phyloP scores from a whole-genome alignment of 2,888 invertebrate genomes.

The Sarcophaga carnaria region DNA sequence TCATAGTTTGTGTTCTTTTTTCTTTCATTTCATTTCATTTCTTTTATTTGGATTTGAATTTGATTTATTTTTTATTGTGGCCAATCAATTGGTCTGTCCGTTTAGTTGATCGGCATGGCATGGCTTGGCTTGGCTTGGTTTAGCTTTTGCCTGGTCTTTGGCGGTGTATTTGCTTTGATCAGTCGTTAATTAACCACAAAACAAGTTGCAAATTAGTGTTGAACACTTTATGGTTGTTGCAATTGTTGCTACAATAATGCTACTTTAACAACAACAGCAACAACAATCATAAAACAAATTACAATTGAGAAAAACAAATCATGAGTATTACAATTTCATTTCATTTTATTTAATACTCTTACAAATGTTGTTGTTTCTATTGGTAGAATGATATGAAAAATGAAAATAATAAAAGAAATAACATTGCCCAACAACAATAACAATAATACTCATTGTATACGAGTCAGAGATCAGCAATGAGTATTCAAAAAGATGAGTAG shows the following conservation, averaged over 20 bases:
- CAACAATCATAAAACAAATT: too few species aligned
- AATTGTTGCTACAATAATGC: constrained; percentile 49
- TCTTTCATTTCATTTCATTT: too few species aligned
- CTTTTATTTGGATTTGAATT: too few species aligned
- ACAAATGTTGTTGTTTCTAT: constrained; percentile 16
- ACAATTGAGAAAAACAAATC: neutral
- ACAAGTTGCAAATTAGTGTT: constrained; percentile 72
- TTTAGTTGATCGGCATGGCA: neutral
- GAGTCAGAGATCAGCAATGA: too few species aligned
- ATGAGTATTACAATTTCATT: neutral
- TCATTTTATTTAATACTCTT: neutral
- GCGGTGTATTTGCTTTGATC: constrained; percentile 69
- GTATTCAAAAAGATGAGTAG: too few species aligned
- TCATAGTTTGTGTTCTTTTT: too few species aligned
- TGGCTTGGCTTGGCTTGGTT: constrained; percentile 3
- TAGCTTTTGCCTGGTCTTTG: neutral
- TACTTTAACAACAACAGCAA: neutral
- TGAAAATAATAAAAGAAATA: constrained; percentile 34
- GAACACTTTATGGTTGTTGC: constrained; percentile 61
- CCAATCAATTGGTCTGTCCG: constrained; percentile 9
- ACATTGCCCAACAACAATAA: constrained; percentile 50
- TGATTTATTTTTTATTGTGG: constrained; percentile 26
- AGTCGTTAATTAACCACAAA: constrained; percentile 72
- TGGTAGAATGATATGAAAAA: constrained; percentile 25
- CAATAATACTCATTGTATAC: constrained; percentile 15